Percentiles rank a stretch among this genome's conserved stretches.
Conservation (phyloP, 2,888 invertebrate genomes). For the Tigriopus californicus region DNA sequence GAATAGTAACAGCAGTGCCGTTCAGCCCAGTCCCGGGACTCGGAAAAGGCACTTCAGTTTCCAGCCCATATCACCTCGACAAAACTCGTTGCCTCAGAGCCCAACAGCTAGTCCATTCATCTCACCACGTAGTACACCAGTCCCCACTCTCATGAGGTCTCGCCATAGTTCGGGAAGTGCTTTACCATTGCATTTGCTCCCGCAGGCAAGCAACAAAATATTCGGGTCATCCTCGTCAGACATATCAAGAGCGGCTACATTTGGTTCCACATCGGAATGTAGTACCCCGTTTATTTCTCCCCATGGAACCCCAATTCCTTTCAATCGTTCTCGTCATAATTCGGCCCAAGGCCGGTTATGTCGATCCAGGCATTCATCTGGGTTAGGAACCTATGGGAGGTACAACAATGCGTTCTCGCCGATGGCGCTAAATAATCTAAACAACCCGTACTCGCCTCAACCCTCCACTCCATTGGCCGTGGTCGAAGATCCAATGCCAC, state of each 20-base stretch:
- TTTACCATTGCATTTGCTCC: constrained; percentile 6
- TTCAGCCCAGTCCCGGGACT: constrained; percentile 47
- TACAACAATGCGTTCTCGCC: constrained; percentile 8
- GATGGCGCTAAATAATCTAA: constrained; percentile 5
- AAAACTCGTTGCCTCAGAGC: constrained; percentile 18
- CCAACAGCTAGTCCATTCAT: constrained; percentile 50
- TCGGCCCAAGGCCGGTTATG: constrained; percentile 21
- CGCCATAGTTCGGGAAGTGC: constrained; percentile 21
- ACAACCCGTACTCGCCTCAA: constrained; percentile 14
- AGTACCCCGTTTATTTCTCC: constrained; percentile 25
- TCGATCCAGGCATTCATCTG: constrained; percentile 23
- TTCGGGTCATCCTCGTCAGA: constrained; percentile 7
- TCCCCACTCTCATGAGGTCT: constrained; percentile 29
- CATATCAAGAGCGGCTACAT: constrained; percentile 12
- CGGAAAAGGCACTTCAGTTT: constrained; percentile 62
- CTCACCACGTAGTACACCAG: constrained; percentile 56
- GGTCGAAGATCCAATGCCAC: background rate
- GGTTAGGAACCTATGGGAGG: constrained; percentile 19
- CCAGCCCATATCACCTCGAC: constrained; percentile 59
- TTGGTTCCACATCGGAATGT: constrained; percentile 21
- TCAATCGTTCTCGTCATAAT: constrained; percentile 24
- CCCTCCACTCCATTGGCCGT: constrained; percentile 7
- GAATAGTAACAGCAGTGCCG: background rate
- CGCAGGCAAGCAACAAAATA: background rate
- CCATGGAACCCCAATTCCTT: constrained; percentile 23